Base-by-base conservation (phyloP, 2,888 invertebrate genomes). In the Philopedon plagiatum region DNA sequence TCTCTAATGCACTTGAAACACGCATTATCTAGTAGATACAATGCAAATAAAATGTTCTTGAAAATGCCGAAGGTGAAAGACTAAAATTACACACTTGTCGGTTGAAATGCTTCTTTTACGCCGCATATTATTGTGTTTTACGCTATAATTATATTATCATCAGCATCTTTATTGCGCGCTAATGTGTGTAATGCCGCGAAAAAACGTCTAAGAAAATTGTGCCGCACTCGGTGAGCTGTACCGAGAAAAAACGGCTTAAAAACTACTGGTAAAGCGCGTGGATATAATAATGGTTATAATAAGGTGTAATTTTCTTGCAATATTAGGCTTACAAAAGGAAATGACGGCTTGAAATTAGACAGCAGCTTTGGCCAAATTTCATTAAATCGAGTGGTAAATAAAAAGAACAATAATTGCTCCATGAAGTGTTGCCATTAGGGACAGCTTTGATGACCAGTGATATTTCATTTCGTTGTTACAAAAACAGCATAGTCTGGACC, bases 1-100 rank as follows among this genome's bases (percentile, higher is more conserved):
- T 58, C 58, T 39, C 58, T 39, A 39, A 41, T 15, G n/a, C 1
- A n/a, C 39, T 9, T 5, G 26, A n/a, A 21, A 51, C 2, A 21
- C 19, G 0, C 8, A 54, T 62, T 56, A 68, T 68, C 68, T 62
- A 54, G 41, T 62, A 68, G 62, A 41, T 46, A 70, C 49, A 76
- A 76, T 75, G 76, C 76, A 78, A 78, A 77, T 75, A 77, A 74
- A 75, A 75, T 67, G 72, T 46, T 65, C 58, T 70, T 62, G 68
- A 62, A 46, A 68, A 39, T 62, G 41, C 62, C 65, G 75, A 75
- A 76, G 76, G 75, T 75, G 74, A 74, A 75, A 70, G 75, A 75
- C 60, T 73, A 69, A 75, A 77, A 77, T 76, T 76, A 77, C 73
- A 74, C 64, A 64, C 61, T 62, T 66, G 74, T 67, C 73, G 72